A percentile compares a stretch with the other conserved stretches of the same genome.
phyloP scores from a whole-genome alignment of 2,797 vertebrate genomes.

The Amblyopsis hoosieri region DNA sequence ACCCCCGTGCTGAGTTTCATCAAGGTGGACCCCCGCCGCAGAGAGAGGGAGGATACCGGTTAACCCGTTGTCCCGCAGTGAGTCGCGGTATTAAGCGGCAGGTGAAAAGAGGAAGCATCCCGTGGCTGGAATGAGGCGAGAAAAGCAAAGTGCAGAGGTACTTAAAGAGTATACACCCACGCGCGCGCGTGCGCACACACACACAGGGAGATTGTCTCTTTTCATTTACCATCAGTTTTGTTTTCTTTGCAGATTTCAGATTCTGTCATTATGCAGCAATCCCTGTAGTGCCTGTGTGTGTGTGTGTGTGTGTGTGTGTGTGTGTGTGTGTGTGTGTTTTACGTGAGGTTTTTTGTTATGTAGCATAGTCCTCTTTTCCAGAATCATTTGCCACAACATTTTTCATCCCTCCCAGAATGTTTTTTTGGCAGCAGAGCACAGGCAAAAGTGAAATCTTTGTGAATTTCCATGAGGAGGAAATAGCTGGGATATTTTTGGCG shows the following conservation, averaged over 20 bases:
- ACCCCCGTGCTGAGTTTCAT: constrained; percentile 84
- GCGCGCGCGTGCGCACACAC: constrained; percentile 12
- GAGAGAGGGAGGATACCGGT: constrained; percentile 72
- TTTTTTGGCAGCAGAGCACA: constrained; percentile 16
- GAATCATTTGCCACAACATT: constrained; percentile 14
- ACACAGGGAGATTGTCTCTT: constrained; percentile 33
- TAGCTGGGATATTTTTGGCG: constrained; percentile 62
- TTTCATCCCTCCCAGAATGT: constrained; percentile 5
- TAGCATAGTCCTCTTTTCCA: constrained; percentile 16
- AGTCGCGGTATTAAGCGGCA: constrained; percentile 90
- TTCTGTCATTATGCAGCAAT: constrained; percentile 15
- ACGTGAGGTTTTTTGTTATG: constrained; percentile 32
- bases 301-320: constrained; percentile 17
- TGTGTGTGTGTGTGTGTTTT: constrained; percentile 20
- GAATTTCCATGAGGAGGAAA: constrained; percentile 50
- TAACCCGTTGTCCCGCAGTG: constrained; percentile 85
- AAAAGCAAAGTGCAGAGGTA: constrained; percentile 44
- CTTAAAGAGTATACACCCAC: constrained; percentile 24
- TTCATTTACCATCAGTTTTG: constrained; percentile 39
- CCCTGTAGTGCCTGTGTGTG: constrained; percentile 1
- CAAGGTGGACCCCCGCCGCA: constrained; percentile 75
- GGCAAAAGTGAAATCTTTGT: constrained; percentile 23
- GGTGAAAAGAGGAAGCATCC: constrained; percentile 85
- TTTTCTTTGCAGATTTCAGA: constrained; percentile 27
- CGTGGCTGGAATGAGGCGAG: constrained; percentile 76